phyloP scores from a whole-genome alignment of 2,113 vertebrate genomes.

The Narcine bancroftii region DNA sequence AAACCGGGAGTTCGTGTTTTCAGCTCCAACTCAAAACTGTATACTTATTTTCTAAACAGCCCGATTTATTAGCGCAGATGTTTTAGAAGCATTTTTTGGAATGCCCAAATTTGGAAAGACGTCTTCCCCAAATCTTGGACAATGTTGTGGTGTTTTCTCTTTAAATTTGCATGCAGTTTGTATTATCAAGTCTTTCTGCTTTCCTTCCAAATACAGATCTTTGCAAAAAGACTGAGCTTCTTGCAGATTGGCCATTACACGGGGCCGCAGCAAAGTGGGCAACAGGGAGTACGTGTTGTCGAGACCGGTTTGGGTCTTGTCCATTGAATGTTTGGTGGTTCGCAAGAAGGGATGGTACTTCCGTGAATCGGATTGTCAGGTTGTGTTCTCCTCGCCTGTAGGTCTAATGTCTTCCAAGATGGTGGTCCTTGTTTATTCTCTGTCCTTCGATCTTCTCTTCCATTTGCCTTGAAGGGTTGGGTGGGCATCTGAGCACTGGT shows the following conservation, averaged over 20 bases:
- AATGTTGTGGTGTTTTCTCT: background rate
- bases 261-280: conserved; percentile 28
- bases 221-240: background rate
- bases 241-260: background rate
- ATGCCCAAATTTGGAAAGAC: background rate
- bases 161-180: background rate
- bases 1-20: background rate
- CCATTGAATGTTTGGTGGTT: background rate
- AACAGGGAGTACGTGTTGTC: background rate
- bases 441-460: background rate
- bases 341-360: background rate
- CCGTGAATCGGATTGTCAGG: background rate
- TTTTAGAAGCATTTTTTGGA: background rate
- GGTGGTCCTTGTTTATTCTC: background rate
- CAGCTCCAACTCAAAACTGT: background rate
- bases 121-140: background rate
- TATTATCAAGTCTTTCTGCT: background rate
- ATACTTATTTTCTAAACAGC: background rate
- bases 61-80: background rate
- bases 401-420: background rate
- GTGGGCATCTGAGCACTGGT: background rate
- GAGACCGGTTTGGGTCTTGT: background rate
- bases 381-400: background rate
- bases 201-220: too few species aligned
- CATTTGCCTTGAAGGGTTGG: background rate